Evolutionary conservation across 2,797 vertebrate genomes (phyloP), one percentile per base, ranked within the genome.

Genomic region (Dipus sagitta): DNA sequence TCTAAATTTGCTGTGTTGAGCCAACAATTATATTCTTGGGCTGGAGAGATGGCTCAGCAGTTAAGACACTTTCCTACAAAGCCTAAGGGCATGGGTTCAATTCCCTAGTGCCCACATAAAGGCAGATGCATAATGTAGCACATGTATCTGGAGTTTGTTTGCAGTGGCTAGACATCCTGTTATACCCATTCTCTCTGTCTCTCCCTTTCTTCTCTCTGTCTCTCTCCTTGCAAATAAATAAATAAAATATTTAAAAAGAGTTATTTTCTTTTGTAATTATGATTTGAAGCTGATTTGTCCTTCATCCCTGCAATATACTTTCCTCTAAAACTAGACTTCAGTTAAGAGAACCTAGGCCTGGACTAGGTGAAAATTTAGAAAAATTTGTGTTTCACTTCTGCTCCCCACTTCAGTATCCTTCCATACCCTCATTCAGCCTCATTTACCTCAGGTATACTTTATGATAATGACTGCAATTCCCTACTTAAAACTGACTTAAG

Each of bases 231-330:
- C 47, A 47, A 47, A 47, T 47, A 47, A 38, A 47, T 47, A 47
- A 47, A 47, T 47, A 47, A 47, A 47, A 47, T 47, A 47, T 47
- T 47, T 47, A 47, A 47, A 47, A 47, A 9, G 47, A 9, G 47
- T 47, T 47, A 47, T 47, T 47, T 70, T 70, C n/a, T 77, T 92
- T 84, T 89, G 4, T 95, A 92, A 92, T 60, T 92, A 92, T 68
- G 82, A 18, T 88, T 86, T 91, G 28, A 42, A 34, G 54, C 34
- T 38, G 7, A 80, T 94, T 93, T 95, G 18, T 79, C 38, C 91
- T 91, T 91, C 86, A 64, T 64, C 21, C 30, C 71, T 74, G 14
- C 20, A 80, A 89, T 15, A 18, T 60, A 30, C n/a, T 84, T 91
- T 82, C 32, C 34, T 92, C 15, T 86, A 91, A 83, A 67, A 78